These are phyloP conservation scores for Squalus acanthias DNA, from an alignment of 2,797 vertebrate genomes.

Conservation along the genomic window DNA sequence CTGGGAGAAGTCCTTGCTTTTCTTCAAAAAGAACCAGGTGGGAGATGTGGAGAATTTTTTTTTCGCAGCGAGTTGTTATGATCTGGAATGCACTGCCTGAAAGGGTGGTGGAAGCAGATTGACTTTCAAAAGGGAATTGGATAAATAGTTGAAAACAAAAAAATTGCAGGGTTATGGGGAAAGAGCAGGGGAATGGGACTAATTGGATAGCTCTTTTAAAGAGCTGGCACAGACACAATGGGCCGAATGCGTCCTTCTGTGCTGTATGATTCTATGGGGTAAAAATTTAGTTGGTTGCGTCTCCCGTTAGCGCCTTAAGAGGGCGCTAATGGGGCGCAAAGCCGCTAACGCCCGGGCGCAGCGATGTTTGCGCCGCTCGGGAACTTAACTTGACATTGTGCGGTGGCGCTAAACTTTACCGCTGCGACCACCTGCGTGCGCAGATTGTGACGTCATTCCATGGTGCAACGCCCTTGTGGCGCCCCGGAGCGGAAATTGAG, in stretches of 20 bases:
- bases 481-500: too few species aligned
- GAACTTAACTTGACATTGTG: too few species aligned
- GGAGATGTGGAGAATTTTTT: too few species aligned
- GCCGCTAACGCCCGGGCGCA: too few species aligned
- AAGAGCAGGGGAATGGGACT: neutral
- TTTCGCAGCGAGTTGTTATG: neutral
- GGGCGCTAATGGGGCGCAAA: too few species aligned
- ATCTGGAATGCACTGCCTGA: neutral
- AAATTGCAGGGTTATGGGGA: neutral
- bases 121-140: neutral
- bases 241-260: neutral
- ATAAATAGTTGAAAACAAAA: neutral
- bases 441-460: too few species aligned
- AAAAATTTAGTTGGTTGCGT: too few species aligned
- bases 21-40: neutral
- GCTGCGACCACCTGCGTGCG: too few species aligned
- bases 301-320: too few species aligned
- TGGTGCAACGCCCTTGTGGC: too few species aligned
- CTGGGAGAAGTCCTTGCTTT: neutral
- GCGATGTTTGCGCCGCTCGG: too few species aligned
- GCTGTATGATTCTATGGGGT: neutral
- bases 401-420: too few species aligned
- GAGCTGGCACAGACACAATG: neutral
- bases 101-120: neutral
- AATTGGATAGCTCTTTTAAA: neutral